Evolutionary conservation across 2,113 vertebrate species (phyloP).

Genomic region (Nothoprocta perdicaria): DNA sequence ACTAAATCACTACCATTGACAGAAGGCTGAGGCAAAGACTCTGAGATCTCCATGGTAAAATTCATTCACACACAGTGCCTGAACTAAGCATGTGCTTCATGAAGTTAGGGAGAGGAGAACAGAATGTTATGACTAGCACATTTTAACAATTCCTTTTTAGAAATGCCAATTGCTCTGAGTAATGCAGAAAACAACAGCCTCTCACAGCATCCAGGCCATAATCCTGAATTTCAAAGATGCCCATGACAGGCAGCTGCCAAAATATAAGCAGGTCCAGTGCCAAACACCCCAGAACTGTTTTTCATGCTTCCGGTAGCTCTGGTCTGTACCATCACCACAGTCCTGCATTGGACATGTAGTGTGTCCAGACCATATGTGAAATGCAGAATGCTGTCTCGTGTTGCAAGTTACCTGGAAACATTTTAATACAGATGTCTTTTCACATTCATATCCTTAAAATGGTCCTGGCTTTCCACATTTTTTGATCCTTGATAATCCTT

Average conservation of each 20-base stretch:
- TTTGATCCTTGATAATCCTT: not conserved
- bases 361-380: not conserved
- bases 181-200: constrained; percentile 51
- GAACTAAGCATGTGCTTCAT: constrained; percentile 40
- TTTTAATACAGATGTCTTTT: not conserved
- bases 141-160: constrained; percentile 58
- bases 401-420: not conserved
- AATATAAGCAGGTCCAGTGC: not conserved
- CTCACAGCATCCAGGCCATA: not conserved
- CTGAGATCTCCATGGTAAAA: not conserved
- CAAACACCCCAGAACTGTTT: not conserved
- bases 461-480: not conserved
- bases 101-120: constrained; percentile 39
- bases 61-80: not conserved
- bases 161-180: constrained; percentile 58
- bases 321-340: not conserved
- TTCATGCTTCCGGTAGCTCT: not conserved
- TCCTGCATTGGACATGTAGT: accelerated
- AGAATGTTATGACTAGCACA: constrained; percentile 70
- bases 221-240: constrained; percentile 30
- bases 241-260: constrained; percentile 32
- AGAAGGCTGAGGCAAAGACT: constrained; percentile 1
- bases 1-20: not conserved
- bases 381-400: not conserved
- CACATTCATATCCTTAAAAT: not conserved